Conservation (phyloP, 2,888 invertebrate genomes). For the Ecliptopera silaceata region DNA sequence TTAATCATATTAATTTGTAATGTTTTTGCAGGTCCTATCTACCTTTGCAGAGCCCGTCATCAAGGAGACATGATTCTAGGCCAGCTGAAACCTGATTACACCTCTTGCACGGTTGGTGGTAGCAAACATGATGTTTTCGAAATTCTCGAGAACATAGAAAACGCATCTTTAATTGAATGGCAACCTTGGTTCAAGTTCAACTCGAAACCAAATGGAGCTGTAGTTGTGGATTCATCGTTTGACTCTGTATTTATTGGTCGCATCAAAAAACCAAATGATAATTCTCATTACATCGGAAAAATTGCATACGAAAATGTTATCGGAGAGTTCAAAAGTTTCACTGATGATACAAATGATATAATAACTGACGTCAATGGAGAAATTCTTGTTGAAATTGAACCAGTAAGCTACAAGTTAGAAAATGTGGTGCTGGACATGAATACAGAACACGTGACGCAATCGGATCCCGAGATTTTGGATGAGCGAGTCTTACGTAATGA, state of each 20-base stretch:
- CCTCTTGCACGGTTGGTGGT: conserved; percentile 85
- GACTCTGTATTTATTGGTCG: conserved; percentile 71
- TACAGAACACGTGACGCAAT: conserved; percentile 77
- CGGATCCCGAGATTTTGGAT: conserved; percentile 79
- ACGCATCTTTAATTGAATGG: conserved; percentile 90
- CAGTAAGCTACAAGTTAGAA: conserved; percentile 88
- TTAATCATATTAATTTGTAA: neutral
- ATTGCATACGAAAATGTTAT: conserved; percentile 86
- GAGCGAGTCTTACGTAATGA: conserved; percentile 79
- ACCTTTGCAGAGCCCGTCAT: conserved; percentile 88
- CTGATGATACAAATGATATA: conserved; percentile 83
- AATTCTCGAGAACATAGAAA: conserved; percentile 89
- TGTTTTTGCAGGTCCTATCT: conserved; percentile 77
- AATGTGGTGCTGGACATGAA: conserved; percentile 83
- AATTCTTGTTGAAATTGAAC: conserved; percentile 91
- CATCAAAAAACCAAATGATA: conserved; percentile 58
- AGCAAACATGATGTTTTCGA: conserved; percentile 86
- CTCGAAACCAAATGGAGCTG: conserved; percentile 86
- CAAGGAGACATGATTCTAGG: conserved; percentile 90
- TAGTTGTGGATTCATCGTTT: conserved; percentile 79
- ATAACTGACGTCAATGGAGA: conserved; percentile 85
- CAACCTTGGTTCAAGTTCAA: conserved; percentile 87
- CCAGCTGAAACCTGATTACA: conserved; percentile 83
- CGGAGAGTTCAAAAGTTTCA: conserved; percentile 87
- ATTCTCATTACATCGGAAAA: conserved; percentile 87